Base-by-base conservation (phyloP, 1,140 invertebrate genomes). In the Caenorhabditis briggsae region DNA sequence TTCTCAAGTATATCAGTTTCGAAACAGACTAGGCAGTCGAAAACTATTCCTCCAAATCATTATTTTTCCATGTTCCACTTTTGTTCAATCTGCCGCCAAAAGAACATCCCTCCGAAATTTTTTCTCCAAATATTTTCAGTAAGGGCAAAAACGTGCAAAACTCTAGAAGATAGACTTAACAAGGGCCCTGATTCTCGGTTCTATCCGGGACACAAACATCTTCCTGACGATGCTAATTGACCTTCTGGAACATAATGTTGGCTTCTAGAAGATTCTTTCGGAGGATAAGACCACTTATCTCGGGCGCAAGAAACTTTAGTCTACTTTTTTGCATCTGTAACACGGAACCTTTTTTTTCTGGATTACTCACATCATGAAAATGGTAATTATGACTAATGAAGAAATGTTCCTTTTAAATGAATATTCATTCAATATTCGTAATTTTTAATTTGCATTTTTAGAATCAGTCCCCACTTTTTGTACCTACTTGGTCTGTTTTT, bases 191-290 rank as follows among this genome's bases (percentile, higher is more conserved):
- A 64, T 33, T 64, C 25, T 25, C 59, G 11, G 20, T 33, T 64
- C 33, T 59, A 23, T n/a, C 20, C 56, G 20, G 33, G 56, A 59
- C 18, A 59, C 56, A 59, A 59, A 23, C 56, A 64, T 33, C 11
- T 33, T 25, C 59, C 59, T 64, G 25, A 64, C 59, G 59, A 64
- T 64, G 59, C 23, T 64, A 64, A 64, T 64, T 64, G 59, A 64
- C 25, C 59, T 64, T 64, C 20, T 18, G 59, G 59, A 64, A 41
- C 56, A 58, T 58, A 58, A 58, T n/a, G 20, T 58, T 58, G 16
- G 8, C 16, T 11, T 53, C 33, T 33, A 33, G 33, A 33, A 33
- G 33, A 33, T 33, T 33, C 33, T 33, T 33, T 33, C 33, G 33
- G 50, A 18, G 11, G 50, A 53, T 53, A n/a, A n/a, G 56, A n/a